Base-by-base conservation (phyloP, 2,797 vertebrate species). In the Takifugu rubripes region DNA sequence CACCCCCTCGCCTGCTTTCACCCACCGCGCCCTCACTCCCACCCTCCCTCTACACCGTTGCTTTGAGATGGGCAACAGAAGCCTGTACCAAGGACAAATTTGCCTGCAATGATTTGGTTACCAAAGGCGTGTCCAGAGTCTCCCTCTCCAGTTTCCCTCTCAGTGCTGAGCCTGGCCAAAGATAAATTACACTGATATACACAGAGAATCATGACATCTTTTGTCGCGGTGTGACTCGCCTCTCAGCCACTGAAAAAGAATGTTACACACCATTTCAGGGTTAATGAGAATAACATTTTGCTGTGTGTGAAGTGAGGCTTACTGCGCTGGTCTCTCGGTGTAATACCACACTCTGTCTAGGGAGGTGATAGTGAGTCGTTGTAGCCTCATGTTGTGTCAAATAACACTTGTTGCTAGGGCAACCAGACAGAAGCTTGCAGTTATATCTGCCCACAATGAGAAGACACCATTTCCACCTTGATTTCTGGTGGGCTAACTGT, bases 31-130 rank as follows among this genome's bases (percentile, higher is more conserved):
- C 51, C n/a, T 47, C 24, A 40, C 31, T 55, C 54, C 40, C 59
- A 42, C 54, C 29, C 25, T 44, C 24, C 49, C 49, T 57, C 60
- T 69, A 26, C 52, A 36, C 50, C 51, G 10, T 61, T 67, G 21
- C 66, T 78, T 15, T 70, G 55, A 51, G 67, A 73, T 76, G 66
- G 62, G 64, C 68, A 77, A 57, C 25, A 72, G 61, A 74, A 70
- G 64, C 70, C 26, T 64, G 55, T 56, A 77, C 76, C 79, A 82
- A 84, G 79, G 80, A 79, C 75, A 75, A 54, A 82, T 79, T 83
- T 75, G 52, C 63, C 65, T 77, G 66, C 56, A 54, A 71, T 74
- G 54, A 82, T 83, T 75, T 83, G 79, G 74, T 68, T 63, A 64
- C 25, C 48, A 44, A 48, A 54, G 50, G 33, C 21, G 7, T 43